phyloP scores from a whole-genome alignment of 2,888 invertebrate species.

The Agrilus biguttatus region DNA sequence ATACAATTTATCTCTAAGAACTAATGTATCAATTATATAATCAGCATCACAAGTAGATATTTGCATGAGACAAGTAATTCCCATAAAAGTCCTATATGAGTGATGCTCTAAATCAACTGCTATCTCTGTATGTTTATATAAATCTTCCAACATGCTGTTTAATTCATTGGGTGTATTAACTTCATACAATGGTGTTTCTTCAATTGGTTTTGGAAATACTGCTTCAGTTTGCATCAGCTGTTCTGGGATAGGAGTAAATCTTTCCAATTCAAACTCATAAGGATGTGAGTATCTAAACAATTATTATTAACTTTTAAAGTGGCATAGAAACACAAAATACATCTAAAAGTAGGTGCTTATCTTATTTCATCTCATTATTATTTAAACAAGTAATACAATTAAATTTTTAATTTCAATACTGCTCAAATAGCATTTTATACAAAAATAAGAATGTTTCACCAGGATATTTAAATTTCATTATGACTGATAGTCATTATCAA shows the following conservation, averaged over 20 bases:
- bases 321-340: slow-evolving; percentile 3
- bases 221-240: slow-evolving; percentile 28
- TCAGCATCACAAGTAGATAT: slow-evolving; percentile 72
- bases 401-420: too few species aligned
- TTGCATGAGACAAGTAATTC: slow-evolving; percentile 91
- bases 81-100: slow-evolving; percentile 81
- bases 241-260: slow-evolving; percentile 44
- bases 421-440: too few species aligned
- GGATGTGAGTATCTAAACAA: slow-evolving; percentile 66
- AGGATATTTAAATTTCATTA: too few species aligned
- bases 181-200: slow-evolving; percentile 50
- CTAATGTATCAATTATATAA: slow-evolving; percentile 79
- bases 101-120: slow-evolving; percentile 92
- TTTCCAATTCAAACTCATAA: slow-evolving; percentile 69
- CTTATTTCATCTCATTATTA: too few species aligned
- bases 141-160: slow-evolving; percentile 46
- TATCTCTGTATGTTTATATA: slow-evolving; percentile 55
- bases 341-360: too few species aligned
- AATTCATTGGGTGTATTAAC: slow-evolving; percentile 54
- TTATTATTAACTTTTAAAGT: slow-evolving; percentile 1
- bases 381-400: too few species aligned
- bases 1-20: slow-evolving; percentile 67
- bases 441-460: too few species aligned
- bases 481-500: too few species aligned
- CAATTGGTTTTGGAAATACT: slow-evolving; percentile 33